Conservation (phyloP, 2,797 vertebrate genomes). For the Crenuchus spilurus region DNA sequence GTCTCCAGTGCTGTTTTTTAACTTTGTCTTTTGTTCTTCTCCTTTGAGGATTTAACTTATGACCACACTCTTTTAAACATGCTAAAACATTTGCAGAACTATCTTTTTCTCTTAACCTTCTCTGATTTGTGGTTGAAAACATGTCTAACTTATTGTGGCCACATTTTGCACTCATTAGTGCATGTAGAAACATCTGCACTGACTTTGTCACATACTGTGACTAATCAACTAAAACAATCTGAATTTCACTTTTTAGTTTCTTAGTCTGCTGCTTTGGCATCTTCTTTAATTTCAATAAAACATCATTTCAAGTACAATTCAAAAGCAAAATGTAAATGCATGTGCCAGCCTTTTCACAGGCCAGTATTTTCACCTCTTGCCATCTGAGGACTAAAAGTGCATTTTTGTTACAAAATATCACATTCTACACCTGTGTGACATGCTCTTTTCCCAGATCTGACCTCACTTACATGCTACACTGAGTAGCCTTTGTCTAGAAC, state of each 20-base stretch:
- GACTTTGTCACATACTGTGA: no score
- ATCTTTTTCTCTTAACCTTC: no score
- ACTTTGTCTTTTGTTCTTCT: background rate
- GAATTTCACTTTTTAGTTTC: no score
- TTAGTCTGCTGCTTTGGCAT: no score
- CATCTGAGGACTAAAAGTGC: background rate
- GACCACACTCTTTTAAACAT: no score
- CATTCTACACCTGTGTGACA: background rate
- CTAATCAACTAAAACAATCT: no score
- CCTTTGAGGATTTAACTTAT: background rate
- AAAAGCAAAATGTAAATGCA: background rate
- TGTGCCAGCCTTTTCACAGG: background rate
- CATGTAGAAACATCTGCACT: no score
- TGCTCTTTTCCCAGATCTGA: conserved; percentile 11
- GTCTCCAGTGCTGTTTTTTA: background rate
- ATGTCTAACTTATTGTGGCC: no score
- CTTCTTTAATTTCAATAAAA: background rate
- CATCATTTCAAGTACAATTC: background rate
- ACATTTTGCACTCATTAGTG: no score
- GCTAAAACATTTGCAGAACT: no score
- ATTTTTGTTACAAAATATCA: background rate
- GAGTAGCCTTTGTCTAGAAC: conserved; percentile 13
- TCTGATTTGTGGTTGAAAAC: no score
- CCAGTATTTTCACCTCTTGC: background rate
- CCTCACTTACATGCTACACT: conserved; percentile 21